Percentiles rank a stretch among this genome's conserved stretches.
phyloP scores from a whole-genome alignment of 2,113 vertebrate genomes.

The Coreoperca whiteheadi region DNA sequence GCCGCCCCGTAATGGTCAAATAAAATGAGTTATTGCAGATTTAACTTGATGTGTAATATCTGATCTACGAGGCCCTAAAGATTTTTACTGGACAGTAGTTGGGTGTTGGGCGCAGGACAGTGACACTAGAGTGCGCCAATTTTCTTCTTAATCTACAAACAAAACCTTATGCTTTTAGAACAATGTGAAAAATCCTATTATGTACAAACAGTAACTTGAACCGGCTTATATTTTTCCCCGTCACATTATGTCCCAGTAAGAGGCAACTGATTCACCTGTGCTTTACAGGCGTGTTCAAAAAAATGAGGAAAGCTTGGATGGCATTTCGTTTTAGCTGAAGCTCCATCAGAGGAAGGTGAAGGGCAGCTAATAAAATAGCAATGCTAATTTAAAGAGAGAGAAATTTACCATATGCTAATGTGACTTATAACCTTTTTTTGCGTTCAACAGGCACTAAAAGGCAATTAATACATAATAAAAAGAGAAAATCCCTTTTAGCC shows the following conservation, averaged over 20 bases:
- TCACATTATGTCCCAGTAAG: not conserved
- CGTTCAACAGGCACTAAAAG: constrained; percentile 71
- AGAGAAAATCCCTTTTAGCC: constrained; percentile 74
- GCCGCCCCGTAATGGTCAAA: too few species aligned
- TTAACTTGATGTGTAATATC: too few species aligned
- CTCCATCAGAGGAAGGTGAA: constrained; percentile 68
- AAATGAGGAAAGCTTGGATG: constrained; percentile 36
- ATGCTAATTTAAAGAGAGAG: constrained; percentile 67
- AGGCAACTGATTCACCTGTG: constrained; percentile 27
- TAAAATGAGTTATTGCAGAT: too few species aligned
- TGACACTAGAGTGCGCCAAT: not conserved
- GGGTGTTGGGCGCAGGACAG: not conserved
- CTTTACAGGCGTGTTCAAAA: constrained; percentile 9
- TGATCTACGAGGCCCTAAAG: too few species aligned
- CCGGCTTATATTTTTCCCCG: not conserved
- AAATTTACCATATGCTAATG: constrained; percentile 79
- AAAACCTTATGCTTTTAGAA: not conserved
- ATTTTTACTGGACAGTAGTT: not conserved
- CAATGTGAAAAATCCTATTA: not conserved
- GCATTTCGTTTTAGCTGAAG: constrained; percentile 61
- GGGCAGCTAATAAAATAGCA: constrained; percentile 72
- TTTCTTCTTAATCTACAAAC: not conserved
- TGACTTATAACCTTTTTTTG: constrained; percentile 77
- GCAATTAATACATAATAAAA: constrained; percentile 78
- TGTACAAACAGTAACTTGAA: not conserved